These are phyloP conservation scores for Palloptera scutellata DNA, from an alignment of 2,888 invertebrate species.

Conservation along the genomic window DNA sequence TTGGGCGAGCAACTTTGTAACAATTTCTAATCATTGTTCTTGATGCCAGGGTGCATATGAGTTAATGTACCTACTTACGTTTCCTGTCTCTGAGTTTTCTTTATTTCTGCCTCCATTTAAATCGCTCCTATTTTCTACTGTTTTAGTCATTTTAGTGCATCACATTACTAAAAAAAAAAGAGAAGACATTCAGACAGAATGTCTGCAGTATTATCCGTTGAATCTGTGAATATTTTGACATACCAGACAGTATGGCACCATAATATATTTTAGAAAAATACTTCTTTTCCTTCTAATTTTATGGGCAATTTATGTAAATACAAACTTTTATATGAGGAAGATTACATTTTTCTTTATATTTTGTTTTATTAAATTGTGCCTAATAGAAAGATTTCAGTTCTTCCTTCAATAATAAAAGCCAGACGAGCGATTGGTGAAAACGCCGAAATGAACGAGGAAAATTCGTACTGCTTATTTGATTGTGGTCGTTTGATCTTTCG, in stretches of 20 bases:
- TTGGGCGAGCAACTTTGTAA: constrained; percentile 29
- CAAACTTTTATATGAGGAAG: no score
- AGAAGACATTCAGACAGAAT: constrained; percentile 2
- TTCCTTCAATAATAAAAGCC: no score
- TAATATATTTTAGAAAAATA: constrained; percentile 15
- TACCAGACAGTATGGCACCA: constrained; percentile 55
- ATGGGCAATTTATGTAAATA: no score
- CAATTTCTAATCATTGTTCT: constrained; percentile 36
- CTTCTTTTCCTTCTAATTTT: no score
- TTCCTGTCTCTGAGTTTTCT: constrained; percentile 9
- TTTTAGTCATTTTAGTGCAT: constrained; percentile 46
- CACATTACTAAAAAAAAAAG: constrained; percentile 38
- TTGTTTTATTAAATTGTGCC: no score
- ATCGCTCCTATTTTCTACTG: constrained; percentile 34
- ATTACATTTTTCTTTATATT: no score
- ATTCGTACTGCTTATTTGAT: no score
- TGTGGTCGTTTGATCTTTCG: no score
- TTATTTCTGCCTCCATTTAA: constrained; percentile 16
- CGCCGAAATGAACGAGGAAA: no score
- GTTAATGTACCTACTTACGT: background rate
- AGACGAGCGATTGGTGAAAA: no score
- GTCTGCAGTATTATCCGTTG: constrained; percentile 26
- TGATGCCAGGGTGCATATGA: background rate
- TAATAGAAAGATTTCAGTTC: no score
- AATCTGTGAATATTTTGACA: constrained; percentile 19